Base-by-base conservation (phyloP, 2,888 invertebrate genomes). In the Andrena bucephala region DNA sequence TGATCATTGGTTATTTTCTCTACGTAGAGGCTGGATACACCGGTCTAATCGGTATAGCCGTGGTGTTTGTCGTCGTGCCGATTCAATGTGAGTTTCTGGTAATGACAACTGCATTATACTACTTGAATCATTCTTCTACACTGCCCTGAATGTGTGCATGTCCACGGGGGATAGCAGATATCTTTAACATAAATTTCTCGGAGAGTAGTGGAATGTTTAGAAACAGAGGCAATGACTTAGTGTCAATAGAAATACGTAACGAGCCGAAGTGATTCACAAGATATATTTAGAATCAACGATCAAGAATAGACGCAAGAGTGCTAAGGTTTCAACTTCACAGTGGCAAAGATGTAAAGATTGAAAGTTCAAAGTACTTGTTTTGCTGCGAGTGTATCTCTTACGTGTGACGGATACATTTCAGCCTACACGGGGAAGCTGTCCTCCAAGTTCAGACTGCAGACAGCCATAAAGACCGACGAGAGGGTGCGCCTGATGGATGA, bases 21-120 rank as follows among this genome's bases (percentile, higher is more conserved):
- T 98, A 97, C 95, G 94, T 94, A 42, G 96, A 96, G 91, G 96
- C 97, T 70, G 97, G 97, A 24, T 95, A 96, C 83, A 96, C 97
- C 0, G 97, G 97, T 4, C 94, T 99, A 42, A 96, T 98, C 65
- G 99, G 99, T 10, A 97, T 99, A 71, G 95, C 96, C 0, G 96
- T 97, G 5, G 96, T 99, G 36, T 95, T 99, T 42, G 92, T 98
- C 10, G 97, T 98, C 1, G 96, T 98, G 73, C 98, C 99, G 0
- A 95, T 98, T 54, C 99, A 99, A 95, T 97, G 97, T 93, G 70
- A 90, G 95, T 94, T 42, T 68, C 20, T 57, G 54, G 36, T 60
- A 72, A 62, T 62, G 48, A 31, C n/a, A 27, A 31, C 67, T 24
- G 7, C 6, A 10, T 36, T 60, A 33, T 42, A 42, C 2, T 2